Evolutionary conservation across 2,888 invertebrate species (phyloP).

Genomic region (Schizotus pectinicornis): DNA sequence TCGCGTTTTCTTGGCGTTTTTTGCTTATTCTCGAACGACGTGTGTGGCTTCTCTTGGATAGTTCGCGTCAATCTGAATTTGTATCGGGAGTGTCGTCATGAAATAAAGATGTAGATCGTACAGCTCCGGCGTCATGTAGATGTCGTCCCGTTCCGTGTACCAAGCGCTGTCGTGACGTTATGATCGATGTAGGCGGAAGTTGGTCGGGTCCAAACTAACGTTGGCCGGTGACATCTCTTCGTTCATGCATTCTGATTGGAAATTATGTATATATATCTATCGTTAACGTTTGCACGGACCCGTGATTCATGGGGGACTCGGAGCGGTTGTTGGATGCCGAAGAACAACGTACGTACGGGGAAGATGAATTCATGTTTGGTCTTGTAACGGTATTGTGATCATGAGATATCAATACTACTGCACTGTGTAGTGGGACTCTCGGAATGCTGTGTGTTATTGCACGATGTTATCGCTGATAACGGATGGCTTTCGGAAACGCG

Average conservation of each 20-base stretch:
- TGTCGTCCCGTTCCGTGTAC: not conserved
- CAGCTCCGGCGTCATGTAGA: conserved; percentile 12
- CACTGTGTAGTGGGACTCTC: conserved; percentile 38
- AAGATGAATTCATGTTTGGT: conserved; percentile 47
- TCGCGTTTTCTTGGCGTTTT: not conserved
- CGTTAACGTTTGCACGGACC: conserved; percentile 39
- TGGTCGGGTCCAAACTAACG: not conserved
- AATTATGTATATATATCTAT: conserved; percentile 40
- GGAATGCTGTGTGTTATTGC: conserved; percentile 46
- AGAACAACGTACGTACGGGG: conserved; percentile 23
- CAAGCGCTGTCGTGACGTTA: not conserved
- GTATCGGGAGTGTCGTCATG: conserved; percentile 12
- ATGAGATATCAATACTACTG: conserved; percentile 47
- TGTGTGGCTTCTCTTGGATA: conserved; percentile 6
- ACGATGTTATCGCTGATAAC: conserved; percentile 50
- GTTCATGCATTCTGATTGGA: conserved; percentile 41
- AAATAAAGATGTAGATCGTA: conserved; percentile 25
- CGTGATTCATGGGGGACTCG: conserved; percentile 42
- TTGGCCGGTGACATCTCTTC: conserved; percentile 19
- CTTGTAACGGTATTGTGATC: conserved; percentile 48
- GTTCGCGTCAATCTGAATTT: conserved; percentile 19
- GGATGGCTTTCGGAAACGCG: conserved; percentile 48
- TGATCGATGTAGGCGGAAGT: conserved; percentile 19
- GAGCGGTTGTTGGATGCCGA: conserved; percentile 31
- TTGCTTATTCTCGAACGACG: not conserved